Base-by-base conservation (phyloP, 2,888 invertebrate genomes). In the Hemistola chrysoprasaria region DNA sequence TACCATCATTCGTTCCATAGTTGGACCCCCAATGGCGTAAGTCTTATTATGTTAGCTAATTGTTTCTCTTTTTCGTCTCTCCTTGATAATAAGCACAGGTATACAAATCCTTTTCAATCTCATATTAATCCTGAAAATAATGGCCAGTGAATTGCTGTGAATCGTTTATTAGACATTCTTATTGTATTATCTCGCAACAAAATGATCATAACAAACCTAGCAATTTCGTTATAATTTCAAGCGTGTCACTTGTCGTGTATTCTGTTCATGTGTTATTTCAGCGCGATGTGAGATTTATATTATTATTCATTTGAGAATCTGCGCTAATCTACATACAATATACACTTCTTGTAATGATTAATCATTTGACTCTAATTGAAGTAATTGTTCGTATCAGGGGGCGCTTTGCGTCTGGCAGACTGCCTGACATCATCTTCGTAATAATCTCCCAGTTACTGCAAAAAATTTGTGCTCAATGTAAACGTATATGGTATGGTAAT, bases 21-120 rank as follows among this genome's bases (percentile, higher is more conserved):
- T 11, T 16, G 3, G 16, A 16, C 3, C 4, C 16, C 3, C 26
- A 21, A 53, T 53, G 47, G 23, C 22, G 53, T 53, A 22, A 48
- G 47, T 50, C 8, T 9, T 39, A 24, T 22, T 11, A n/a, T 22
- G n/a, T 21, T 26, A 9, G 5, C 8, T 21, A 32, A 16, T 35
- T 26, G 25, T 21, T 22, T 29, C 11, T 1, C 6, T 11, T 11
- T n/a, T 16, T 32, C 9, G 10, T 39, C 22, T 32, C 9, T 22
- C 7, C 6, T 9, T 32, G 10, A n/a, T n/a, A n/a, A n/a, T n/a
- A n/a, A n/a, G n/a, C n/a, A n/a, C n/a, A n/a, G 8, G 27, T 16
- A 16, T 5, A 10, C 26, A 11, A 7, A 26, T 11, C 30, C 28
- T 16, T 16, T 16, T 16, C 16, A 16, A 4, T 16, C 16, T 16